These are phyloP conservation scores for Thereva unica DNA, from an alignment of 2,888 invertebrate species.

Conservation along the genomic window DNA sequence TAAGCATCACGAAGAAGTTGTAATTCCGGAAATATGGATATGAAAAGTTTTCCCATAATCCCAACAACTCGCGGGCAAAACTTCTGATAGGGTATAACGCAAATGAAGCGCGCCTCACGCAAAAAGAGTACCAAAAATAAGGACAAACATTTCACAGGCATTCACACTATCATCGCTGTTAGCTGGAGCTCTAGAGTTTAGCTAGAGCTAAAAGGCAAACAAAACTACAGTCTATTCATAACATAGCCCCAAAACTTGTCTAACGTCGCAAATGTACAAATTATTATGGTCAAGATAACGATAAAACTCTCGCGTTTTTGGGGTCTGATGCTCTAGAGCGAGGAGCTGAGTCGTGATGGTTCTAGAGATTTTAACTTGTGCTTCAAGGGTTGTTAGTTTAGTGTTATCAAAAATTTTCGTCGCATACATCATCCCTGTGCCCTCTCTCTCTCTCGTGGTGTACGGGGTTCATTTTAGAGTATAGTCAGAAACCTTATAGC, in stretches of 20 bases:
- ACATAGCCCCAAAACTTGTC: constrained; percentile 32
- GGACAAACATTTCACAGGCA: constrained; percentile 4
- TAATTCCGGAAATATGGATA: constrained; percentile 13
- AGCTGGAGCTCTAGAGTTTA: not conserved
- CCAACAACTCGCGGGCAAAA: not conserved
- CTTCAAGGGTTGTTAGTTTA: constrained; percentile 22
- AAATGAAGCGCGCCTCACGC: constrained; percentile 9
- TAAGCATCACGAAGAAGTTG: constrained; percentile 15
- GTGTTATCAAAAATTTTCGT: constrained; percentile 36
- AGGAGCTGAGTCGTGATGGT: constrained; percentile 15
- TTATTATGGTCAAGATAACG: constrained; percentile 37
- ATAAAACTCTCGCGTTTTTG: constrained; percentile 2
- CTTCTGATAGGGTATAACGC: not conserved
- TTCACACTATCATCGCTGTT: constrained; percentile 6
- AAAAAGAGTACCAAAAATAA: not conserved
- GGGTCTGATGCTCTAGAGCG: no score
- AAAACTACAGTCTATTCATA: constrained; percentile 23
- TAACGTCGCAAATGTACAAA: constrained; percentile 31
- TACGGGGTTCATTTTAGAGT: no score
- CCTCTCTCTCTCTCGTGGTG: constrained; percentile 8
- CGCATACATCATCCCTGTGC: constrained; percentile 35
- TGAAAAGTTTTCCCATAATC: constrained; percentile 32
- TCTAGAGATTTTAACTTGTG: constrained; percentile 21
- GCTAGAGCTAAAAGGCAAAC: no score
- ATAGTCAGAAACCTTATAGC: not conserved